Evolutionary conservation across 2,113 vertebrate genomes (phyloP), one percentile per base, ranked within the genome.

Genomic region (Gobiocypris rarus): DNA sequence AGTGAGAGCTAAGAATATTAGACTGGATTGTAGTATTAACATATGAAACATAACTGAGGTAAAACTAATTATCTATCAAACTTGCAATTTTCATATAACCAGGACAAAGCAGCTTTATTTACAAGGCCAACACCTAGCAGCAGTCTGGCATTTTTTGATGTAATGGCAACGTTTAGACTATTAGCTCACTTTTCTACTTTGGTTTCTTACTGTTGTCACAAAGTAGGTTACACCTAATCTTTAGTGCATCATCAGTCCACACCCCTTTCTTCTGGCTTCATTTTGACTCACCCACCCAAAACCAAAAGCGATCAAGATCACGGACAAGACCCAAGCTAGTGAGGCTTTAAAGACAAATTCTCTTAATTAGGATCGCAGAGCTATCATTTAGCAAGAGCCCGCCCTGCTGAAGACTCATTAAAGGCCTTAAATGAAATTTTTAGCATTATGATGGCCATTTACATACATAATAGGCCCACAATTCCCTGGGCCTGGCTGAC

Each of bases 381-480:
- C 95, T 94, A 95, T 97, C 94, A 96, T 96, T 96, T 95, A 96
- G 95, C 95, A 93, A 94, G 95, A 95, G 95, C 95, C 95, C 93
- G 94, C 83, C 76, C 94, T 95, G 94, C 95, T 95, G 94, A 94
- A 94, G 94, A 95, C 95, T 97, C 96, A 96, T 97, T 97, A 97
- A 96, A 95, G 95, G 95, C 95, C 93, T 96, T 96, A 96, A 96
- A 97, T 97, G 95, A 96, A 96, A 96, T 96, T 96, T 97, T 96
- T 95, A 96, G 96, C 96, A 96, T 97, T 95, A 96, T 96, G 96
- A 97, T 95, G 95, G 95, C 95, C 95, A 96, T 97, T 97, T 96
- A 96, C 95, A 96, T 96, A 94, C 96, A 96, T 96, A 96, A 96
- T 97, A 96, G 95, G 95, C 92, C 93, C 95, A 95, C 96, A 95